Conservation (phyloP, 2,113 vertebrate genomes). For the Saguinus imperator region DNA sequence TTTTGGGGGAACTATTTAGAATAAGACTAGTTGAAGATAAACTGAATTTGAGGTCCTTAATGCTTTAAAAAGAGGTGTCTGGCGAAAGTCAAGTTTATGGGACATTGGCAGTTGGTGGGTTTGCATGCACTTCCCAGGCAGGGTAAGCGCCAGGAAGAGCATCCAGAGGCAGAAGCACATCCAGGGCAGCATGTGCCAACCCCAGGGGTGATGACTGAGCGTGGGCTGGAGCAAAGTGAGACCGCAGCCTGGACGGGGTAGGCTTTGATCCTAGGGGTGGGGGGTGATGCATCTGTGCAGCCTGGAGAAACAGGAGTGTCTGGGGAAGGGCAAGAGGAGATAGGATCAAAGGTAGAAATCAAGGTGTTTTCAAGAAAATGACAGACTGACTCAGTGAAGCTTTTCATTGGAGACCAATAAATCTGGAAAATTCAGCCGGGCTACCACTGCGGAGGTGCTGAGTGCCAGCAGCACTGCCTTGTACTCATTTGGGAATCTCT, state of each 20-base stretch:
- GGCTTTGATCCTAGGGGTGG: background rate
- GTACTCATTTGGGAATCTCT: background rate
- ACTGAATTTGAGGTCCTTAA: background rate
- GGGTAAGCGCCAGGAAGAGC: too few species aligned
- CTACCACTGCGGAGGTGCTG: background rate
- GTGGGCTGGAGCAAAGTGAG: background rate
- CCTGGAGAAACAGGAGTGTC: background rate
- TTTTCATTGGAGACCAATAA: background rate
- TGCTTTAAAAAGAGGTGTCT: background rate
- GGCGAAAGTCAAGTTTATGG: background rate
- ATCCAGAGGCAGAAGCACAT: too few species aligned
- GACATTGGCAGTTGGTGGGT: too few species aligned
- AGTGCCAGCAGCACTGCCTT: background rate
- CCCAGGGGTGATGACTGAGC: background rate
- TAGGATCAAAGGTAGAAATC: fast-evolving
- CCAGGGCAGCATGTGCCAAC: background rate
- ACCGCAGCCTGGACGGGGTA: background rate
- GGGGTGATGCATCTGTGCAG: too few species aligned
- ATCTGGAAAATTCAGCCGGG: background rate
- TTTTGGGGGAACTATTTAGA: fast-evolving
- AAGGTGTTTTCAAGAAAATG: background rate
- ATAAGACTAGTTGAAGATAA: background rate
- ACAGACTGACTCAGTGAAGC: background rate
- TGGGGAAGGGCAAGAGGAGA: background rate
- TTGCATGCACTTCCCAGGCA: background rate